Percentiles rank a stretch among this genome's conserved stretches.
phyloP scores from a whole-genome alignment of 2,113 vertebrate species.

The Anhinga rufa region DNA sequence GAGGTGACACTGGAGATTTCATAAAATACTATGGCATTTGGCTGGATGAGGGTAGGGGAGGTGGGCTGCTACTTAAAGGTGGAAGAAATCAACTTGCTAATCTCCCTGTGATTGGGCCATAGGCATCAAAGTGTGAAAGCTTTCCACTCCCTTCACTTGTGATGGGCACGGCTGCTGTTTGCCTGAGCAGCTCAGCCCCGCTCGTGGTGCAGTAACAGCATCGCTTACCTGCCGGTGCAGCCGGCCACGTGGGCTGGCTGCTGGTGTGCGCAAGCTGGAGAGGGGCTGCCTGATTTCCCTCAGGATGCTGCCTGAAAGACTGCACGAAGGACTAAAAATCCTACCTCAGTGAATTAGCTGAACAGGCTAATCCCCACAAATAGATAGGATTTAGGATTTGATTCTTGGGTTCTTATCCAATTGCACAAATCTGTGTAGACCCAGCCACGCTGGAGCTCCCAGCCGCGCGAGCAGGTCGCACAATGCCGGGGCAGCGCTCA shows the following conservation, averaged over 20 bases:
- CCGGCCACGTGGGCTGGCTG: not conserved
- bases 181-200: not conserved
- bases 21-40: not conserved
- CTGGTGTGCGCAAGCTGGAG: not conserved
- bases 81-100: not conserved
- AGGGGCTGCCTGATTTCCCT: conserved; percentile 58
- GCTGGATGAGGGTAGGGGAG: not conserved
- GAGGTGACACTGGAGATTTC: not conserved
- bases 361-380: conserved; percentile 65
- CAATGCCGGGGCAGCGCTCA: not conserved
- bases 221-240: not conserved
- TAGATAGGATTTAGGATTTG: conserved; percentile 56
- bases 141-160: too few relatives aligned
- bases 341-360: conserved; percentile 1
- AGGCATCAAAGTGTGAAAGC: not conserved
- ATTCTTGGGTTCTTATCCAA: conserved; percentile 39
- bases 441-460: not conserved
- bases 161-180: not conserved
- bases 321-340: not conserved
- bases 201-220: not conserved
- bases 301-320: not conserved
- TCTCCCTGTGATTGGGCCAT: not conserved
- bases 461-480: not conserved
- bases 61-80: not conserved
- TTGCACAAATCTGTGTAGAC: conserved; percentile 23